Conservation (phyloP, 2,113 vertebrate genomes). For the Cavia aperea region DNA sequence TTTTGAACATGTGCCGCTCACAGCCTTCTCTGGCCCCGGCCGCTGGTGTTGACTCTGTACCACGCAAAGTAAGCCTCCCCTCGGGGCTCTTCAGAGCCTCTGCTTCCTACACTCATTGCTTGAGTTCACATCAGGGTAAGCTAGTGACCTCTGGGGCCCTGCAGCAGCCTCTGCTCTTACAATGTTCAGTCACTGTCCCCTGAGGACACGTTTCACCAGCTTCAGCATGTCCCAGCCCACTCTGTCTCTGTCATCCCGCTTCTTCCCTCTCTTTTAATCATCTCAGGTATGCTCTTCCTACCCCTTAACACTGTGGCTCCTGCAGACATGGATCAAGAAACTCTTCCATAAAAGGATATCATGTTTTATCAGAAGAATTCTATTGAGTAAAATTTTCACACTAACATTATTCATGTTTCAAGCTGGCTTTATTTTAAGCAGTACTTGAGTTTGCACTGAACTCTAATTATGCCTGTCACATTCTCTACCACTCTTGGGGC, state of each 20-base stretch:
- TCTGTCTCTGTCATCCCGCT: neutral
- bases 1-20: rapidly evolving
- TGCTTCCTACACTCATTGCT: rapidly evolving
- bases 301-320: neutral
- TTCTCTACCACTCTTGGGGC: neutral
- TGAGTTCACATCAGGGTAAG: no score
- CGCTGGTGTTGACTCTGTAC: neutral
- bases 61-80: neutral
- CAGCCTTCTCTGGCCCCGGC: neutral
- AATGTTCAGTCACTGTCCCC: no score
- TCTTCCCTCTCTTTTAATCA: neutral
- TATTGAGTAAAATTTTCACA: neutral
- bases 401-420: neutral
- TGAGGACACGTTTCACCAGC: rapidly evolving
- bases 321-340: neutral
- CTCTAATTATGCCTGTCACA: neutral
- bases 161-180: neutral
- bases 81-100: neutral
- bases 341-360: neutral
- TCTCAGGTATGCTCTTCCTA: neutral
- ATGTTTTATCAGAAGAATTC: neutral
- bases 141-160: no score
- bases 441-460: neutral
- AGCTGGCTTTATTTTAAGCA: constrained; percentile 13
- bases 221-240: neutral